Percentiles rank a stretch among this genome's conserved stretches.
Evolutionary conservation across 2,797 vertebrate species (phyloP).

Genomic region (Hapalemur alaotrensis): DNA sequence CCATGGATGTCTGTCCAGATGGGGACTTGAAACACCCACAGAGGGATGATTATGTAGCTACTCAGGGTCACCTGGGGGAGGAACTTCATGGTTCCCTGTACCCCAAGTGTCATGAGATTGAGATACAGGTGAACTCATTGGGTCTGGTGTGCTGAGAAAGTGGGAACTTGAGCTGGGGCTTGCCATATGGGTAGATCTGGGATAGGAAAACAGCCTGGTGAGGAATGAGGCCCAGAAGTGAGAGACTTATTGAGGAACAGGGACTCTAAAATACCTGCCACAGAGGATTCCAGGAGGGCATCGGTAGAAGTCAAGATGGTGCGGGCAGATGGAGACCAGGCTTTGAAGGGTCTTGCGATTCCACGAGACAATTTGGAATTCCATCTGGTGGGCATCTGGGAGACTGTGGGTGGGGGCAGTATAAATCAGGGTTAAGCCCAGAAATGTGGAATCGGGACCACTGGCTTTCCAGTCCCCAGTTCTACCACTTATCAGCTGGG

Average conservation of each 20-base stretch:
- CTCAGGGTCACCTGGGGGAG: not conserved
- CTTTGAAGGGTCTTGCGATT: not conserved
- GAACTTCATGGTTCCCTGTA: fast-evolving
- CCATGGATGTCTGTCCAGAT: not conserved
- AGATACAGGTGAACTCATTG: not conserved
- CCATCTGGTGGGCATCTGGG: not conserved
- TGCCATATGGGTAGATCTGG: not conserved
- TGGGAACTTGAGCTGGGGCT: not conserved
- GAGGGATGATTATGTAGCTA: too few species aligned
- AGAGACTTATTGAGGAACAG: not conserved
- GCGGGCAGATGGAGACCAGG: not conserved
- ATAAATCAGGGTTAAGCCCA: not conserved
- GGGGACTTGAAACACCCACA: not conserved
- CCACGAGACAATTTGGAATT: not conserved
- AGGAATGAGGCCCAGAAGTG: not conserved
- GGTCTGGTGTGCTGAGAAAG: not conserved
- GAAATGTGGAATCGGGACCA: not conserved
- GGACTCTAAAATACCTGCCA: not conserved
- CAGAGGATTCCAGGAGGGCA: not conserved
- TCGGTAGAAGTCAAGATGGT: not conserved
- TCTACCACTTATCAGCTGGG: not conserved
- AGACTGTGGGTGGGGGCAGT: not conserved
- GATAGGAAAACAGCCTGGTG: too few species aligned
- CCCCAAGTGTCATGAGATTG: not conserved
- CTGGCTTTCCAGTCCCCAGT: not conserved